Conservation (phyloP, 2,113 vertebrate species). For the Sterna hirundo region DNA sequence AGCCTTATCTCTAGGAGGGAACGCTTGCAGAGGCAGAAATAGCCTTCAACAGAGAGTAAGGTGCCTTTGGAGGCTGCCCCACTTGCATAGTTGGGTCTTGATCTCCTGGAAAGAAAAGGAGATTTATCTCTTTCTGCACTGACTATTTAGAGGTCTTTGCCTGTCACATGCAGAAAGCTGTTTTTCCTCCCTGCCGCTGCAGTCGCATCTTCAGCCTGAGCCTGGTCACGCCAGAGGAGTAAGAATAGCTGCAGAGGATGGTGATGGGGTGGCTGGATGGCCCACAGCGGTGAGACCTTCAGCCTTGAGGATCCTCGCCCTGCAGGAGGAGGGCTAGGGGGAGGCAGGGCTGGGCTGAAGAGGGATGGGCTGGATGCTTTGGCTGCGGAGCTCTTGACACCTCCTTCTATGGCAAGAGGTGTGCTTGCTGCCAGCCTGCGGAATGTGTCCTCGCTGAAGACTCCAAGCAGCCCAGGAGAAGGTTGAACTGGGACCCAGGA, state of each 20-base stretch:
- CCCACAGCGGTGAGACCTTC: background rate
- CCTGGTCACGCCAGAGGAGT: background rate
- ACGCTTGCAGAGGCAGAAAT: background rate
- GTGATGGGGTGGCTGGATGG: background rate
- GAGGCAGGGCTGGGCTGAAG: background rate
- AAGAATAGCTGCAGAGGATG: background rate
- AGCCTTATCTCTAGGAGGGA: background rate
- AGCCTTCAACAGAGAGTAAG: background rate
- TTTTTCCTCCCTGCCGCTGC: background rate
- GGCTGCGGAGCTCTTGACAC: background rate
- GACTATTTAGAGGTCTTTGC: background rate
- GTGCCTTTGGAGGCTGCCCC: background rate
- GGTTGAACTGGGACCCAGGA: background rate
- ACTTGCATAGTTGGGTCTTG: background rate
- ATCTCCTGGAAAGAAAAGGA: background rate
- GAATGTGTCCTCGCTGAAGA: background rate
- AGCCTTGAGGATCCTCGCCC: background rate
- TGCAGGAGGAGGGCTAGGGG: background rate
- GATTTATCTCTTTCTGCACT: background rate
- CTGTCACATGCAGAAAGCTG: background rate
- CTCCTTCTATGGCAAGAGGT: fast-evolving
- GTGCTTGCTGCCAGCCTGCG: background rate
- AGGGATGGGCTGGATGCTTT: background rate
- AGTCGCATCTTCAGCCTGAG: background rate
- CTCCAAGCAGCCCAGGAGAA: background rate